Percentiles rank a stretch among this genome's conserved stretches.
Conservation (phyloP, 2,797 vertebrate genomes). For the Periophthalmus magnuspinnatus region DNA sequence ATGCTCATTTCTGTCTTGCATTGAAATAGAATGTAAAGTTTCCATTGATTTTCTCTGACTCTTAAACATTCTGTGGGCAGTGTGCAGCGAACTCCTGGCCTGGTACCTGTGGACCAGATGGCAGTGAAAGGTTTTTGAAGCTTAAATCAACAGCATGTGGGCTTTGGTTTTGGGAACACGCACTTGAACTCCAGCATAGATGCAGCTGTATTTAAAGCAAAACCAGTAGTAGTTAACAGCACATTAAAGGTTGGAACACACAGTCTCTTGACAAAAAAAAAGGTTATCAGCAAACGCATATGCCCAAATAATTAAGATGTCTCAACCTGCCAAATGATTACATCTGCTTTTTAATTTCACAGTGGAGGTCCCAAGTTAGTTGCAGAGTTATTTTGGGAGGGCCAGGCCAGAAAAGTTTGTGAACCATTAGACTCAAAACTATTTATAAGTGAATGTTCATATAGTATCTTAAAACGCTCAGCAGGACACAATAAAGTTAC, state of each 20-base stretch:
- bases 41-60: conserved; percentile 18
- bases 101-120: conserved; percentile 63
- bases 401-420: too few relatives aligned
- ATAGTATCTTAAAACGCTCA: too few relatives aligned
- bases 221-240: conserved; percentile 27
- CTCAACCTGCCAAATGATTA: too few relatives aligned
- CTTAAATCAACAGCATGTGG: conserved; percentile 62
- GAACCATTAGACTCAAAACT: too few relatives aligned
- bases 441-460: too few relatives aligned
- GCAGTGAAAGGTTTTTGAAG: conserved; percentile 34
- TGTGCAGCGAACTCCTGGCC: conserved; percentile 26
- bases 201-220: conserved; percentile 53
- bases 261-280: neutral
- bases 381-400: too few relatives aligned
- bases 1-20: too few relatives aligned
- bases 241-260: neutral
- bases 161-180: conserved; percentile 42
- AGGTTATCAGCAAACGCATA: neutral
- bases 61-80: conserved; percentile 33
- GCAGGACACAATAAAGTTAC: too few relatives aligned
- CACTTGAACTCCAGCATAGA: conserved; percentile 35
- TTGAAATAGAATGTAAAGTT: neutral
- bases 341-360: too few relatives aligned
- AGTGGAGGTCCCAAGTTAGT: too few relatives aligned
- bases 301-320: too few relatives aligned